A percentile compares a stretch with the other conserved stretches of the same genome.
Evolutionary conservation across 1,140 invertebrate genomes (phyloP).

Genomic region (Euura lappo): DNA sequence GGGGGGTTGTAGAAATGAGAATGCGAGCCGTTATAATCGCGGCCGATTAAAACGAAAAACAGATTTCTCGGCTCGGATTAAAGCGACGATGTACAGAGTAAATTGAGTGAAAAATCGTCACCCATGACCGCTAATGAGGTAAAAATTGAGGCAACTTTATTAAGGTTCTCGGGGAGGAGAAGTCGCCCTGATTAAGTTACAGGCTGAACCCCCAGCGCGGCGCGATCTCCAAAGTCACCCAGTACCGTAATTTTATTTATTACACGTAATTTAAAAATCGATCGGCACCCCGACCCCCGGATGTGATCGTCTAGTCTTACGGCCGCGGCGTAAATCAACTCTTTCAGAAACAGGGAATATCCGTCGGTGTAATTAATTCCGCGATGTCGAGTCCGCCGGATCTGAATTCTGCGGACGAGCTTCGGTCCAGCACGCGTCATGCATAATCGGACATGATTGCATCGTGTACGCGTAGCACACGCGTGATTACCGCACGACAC

Average conservation of each 20-base stretch:
- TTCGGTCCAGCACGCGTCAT: conserved; percentile 32
- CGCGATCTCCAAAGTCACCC: conserved; percentile 44
- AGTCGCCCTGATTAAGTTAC: conserved; percentile 55
- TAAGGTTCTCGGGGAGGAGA: conserved; percentile 43
- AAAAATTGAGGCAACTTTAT: conserved; percentile 59
- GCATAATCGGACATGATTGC: conserved; percentile 54
- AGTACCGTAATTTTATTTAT: conserved; percentile 56
- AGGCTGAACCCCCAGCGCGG: conserved; percentile 28
- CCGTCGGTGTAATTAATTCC: too few relatives aligned
- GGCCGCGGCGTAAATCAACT: too few relatives aligned
- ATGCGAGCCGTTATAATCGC: too few relatives aligned
- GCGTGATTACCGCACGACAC: background rate
- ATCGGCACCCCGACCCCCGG: conserved; percentile 20
- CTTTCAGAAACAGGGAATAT: too few relatives aligned
- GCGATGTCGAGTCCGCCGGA: too few relatives aligned
- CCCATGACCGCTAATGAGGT: conserved; percentile 48
- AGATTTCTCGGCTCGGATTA: too few relatives aligned
- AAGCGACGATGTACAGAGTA: background rate
- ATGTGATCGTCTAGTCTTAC: too few relatives aligned
- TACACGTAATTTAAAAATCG: conserved; percentile 56
- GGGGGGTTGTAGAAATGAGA: background rate
- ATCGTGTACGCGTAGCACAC: conserved; percentile 36
- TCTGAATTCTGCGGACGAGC: too few relatives aligned
- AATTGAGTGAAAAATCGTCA: conserved; percentile 50
- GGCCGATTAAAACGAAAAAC: too few relatives aligned